Evolutionary conservation across 2,888 invertebrate species (phyloP), one percentile per base, ranked within the genome.

Genomic region (Polydrusus tereticollis): DNA sequence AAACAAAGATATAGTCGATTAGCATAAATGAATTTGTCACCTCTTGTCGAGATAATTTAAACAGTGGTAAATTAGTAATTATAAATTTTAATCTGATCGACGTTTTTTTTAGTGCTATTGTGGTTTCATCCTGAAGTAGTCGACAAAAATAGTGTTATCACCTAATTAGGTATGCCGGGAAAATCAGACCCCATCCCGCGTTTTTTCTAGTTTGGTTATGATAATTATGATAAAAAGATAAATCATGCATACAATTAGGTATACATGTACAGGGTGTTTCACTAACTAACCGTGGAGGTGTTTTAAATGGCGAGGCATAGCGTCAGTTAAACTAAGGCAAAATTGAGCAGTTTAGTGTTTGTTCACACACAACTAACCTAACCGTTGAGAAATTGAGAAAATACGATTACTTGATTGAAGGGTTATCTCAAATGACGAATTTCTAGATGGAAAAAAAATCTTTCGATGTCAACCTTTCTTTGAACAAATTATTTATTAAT

Each of bases 1-100:
- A 41, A 83, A 83, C 73, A 73, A 73, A 55, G 18, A 60, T 18
- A 52, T 18, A 7, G 14, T 3, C n/a, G n/a, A 36, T 64, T 64
- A 65, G 20, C 38, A 26, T 64, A 50, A 6, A 20, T 12, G 41
- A 12, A 21, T 41, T 18, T 29, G 60, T 41, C 14, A 29, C 6
- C 8, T 52, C 26, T 29, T 8, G 3, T n/a, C 1, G 10, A 14
- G 4, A 2, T 55, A 36, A 18, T 36, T n/a, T 29, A 18, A 29
- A 26, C 6, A 12, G 12, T 12, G 41, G 7, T 16, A 41, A 41
- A 41, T 1, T 33, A 10, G 7, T 33, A 38, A 38, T 38, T 38
- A 3, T 20, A 20, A 33, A 38, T 14, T 1, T 38, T 38, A 58
- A 29, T 58, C 7, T 36, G 36, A 59, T 36, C 26, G 58, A 59